A percentile compares a stretch with the other conserved stretches of the same genome.
These are phyloP conservation scores for Sciurus carolinensis DNA, from an alignment of 2,797 vertebrate species.

Conservation along the genomic window DNA sequence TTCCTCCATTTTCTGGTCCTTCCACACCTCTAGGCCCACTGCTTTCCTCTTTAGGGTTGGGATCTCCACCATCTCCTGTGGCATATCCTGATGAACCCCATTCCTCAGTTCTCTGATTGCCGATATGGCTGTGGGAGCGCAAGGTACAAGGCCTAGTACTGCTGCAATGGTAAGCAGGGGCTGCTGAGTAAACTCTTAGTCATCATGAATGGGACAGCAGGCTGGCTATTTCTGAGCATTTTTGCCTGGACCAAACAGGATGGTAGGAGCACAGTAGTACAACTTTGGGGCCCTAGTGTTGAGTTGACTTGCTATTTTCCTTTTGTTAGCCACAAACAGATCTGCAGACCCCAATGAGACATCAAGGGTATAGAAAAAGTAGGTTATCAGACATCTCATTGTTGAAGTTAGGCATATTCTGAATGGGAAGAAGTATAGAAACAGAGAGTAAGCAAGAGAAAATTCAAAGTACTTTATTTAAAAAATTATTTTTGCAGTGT, in stretches of 20 bases:
- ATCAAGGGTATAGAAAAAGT: constrained; percentile 8
- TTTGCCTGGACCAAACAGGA: constrained; percentile 30
- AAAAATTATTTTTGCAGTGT: background rate
- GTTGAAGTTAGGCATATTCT: constrained; percentile 51
- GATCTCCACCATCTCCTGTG: background rate
- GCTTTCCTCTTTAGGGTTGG: background rate
- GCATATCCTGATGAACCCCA: background rate
- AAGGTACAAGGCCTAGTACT: background rate
- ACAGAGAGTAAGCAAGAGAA: constrained; percentile 11
- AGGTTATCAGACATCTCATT: constrained; percentile 29
- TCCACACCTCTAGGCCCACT: background rate
- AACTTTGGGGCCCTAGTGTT: background rate
- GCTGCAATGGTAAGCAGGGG: background rate
- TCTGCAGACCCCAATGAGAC: background rate
- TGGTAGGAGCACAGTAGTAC: background rate
- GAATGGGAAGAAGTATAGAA: constrained; percentile 45
- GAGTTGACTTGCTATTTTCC: constrained; percentile 33
- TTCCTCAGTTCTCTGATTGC: background rate
- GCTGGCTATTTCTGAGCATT: background rate
- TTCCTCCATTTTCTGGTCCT: constrained; percentile 16
- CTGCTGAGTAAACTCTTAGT: background rate
- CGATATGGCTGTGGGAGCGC: background rate
- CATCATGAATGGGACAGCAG: background rate
- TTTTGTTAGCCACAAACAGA: constrained; percentile 13
- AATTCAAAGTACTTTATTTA: constrained; percentile 19